These are phyloP conservation scores for Lasioglossum marginatum DNA, from an alignment of 2,888 invertebrate species.

Conservation along the genomic window DNA sequence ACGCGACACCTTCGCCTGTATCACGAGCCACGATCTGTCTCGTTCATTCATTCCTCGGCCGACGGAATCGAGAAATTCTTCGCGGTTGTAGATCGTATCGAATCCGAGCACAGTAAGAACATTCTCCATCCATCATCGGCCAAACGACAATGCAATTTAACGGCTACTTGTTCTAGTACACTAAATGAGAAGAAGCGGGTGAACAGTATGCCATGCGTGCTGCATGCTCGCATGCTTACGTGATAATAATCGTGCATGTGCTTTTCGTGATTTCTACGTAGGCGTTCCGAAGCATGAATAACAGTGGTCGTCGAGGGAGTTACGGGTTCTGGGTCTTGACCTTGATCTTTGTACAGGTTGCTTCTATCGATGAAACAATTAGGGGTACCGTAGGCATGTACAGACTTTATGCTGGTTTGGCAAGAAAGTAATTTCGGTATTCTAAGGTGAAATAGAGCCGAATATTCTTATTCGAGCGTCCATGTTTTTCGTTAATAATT, in stretches of 20 bases:
- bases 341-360: not conserved
- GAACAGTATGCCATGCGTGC: conserved; percentile 59
- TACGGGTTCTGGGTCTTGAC: not conserved
- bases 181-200: conserved; percentile 58
- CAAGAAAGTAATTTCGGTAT: too few species aligned
- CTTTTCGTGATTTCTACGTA: conserved; percentile 53
- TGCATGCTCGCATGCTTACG: conserved; percentile 65
- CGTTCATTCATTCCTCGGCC: not conserved
- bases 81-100: not conserved
- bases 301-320: conserved; percentile 20
- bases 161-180: conserved; percentile 46
- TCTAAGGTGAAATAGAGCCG: too few species aligned
- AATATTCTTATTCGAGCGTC: too few species aligned
- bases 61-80: not conserved
- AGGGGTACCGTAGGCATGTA: not conserved
- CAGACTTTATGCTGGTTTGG: too few species aligned
- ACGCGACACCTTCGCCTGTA: not conserved
- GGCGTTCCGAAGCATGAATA: conserved; percentile 44
- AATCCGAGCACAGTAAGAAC: conserved; percentile 16
- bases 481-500: too few species aligned
- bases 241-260: conserved; percentile 58
- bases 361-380: not conserved
- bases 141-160: conserved; percentile 47
- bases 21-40: not conserved
- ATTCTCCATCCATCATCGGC: conserved; percentile 35